A percentile compares a stretch with the other conserved stretches of the same genome.
phyloP scores from a whole-genome alignment of 1,140 invertebrate genomes.

The Diuraphis noxia region DNA sequence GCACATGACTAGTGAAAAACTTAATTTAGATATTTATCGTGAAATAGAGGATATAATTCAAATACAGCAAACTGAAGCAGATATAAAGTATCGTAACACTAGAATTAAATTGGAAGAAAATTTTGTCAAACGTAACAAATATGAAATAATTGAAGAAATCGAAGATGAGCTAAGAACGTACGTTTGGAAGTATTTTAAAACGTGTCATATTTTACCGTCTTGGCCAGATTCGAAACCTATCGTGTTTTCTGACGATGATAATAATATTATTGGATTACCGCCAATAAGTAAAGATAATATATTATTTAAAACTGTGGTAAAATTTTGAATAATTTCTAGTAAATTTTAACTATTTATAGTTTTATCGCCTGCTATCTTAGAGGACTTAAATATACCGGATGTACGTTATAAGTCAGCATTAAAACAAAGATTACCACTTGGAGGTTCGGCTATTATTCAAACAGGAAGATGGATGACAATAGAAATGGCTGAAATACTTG shows the following conservation, averaged over 20 bases:
- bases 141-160: conserved; percentile 14
- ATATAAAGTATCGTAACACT: background rate
- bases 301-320: too few species aligned
- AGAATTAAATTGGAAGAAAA: background rate
- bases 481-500: conserved; percentile 38
- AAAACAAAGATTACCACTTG: conserved; percentile 17
- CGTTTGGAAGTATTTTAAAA: background rate
- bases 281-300: background rate
- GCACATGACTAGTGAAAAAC: background rate
- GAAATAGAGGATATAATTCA: background rate
- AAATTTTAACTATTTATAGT: background rate
- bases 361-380: background rate
- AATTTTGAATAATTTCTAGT: background rate
- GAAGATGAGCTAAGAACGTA: conserved; percentile 21
- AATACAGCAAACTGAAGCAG: background rate
- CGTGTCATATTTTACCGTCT: background rate
- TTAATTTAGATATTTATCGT: background rate
- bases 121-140: background rate
- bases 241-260: background rate
- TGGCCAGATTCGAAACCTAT: conserved; percentile 31
- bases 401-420: background rate
- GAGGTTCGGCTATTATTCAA: conserved; percentile 43
- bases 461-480: conserved; percentile 29
- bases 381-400: background rate
- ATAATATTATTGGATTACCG: conserved; percentile 26